Percentiles rank a stretch among this genome's conserved stretches.
Conservation (phyloP, 2,888 invertebrate genomes). For the Agrilus biguttatus region DNA sequence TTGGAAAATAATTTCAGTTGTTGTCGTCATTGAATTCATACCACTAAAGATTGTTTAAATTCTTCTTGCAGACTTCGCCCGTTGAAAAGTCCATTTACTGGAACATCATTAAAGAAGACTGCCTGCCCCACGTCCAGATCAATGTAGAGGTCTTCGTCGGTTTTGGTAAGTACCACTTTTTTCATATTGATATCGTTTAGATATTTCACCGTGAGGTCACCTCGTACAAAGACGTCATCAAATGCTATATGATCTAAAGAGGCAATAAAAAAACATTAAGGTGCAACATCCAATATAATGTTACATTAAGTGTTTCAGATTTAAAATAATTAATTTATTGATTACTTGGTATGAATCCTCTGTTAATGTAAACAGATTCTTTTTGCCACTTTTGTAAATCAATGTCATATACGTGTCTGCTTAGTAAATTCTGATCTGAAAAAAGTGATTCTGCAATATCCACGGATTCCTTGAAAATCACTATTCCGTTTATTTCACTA, state of each 20-base stretch:
- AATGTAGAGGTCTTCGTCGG: constrained; percentile 30
- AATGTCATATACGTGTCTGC: constrained; percentile 26
- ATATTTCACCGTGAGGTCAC: constrained; percentile 26
- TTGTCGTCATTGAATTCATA: constrained; percentile 13
- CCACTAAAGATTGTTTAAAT: constrained; percentile 37
- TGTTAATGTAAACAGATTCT: constrained; percentile 32
- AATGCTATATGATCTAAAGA: constrained; percentile 31
- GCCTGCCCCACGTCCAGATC: constrained; percentile 27
- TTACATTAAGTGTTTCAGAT: too few relatives aligned
- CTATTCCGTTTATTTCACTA: constrained; percentile 20
- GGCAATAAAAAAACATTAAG: too few relatives aligned
- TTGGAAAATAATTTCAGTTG: constrained; percentile 1
- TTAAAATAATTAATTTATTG: too few relatives aligned
- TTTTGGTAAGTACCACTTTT: constrained; percentile 32
- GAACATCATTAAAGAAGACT: constrained; percentile 16
- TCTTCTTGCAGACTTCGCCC: constrained; percentile 29
- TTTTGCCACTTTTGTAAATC: constrained; percentile 28
- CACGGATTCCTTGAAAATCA: constrained; percentile 26
- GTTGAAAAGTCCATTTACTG: constrained; percentile 29
- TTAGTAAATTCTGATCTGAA: constrained; percentile 20
- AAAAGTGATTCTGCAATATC: constrained; percentile 12
- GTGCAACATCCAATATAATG: too few relatives aligned
- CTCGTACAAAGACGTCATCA: constrained; percentile 28
- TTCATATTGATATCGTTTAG: constrained; percentile 34
- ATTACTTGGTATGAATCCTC: constrained; percentile 21